A percentile compares a stretch with the other conserved stretches of the same genome.
Conservation (phyloP, 1,140 invertebrate genomes). For the Brachionus plicatilis region DNA sequence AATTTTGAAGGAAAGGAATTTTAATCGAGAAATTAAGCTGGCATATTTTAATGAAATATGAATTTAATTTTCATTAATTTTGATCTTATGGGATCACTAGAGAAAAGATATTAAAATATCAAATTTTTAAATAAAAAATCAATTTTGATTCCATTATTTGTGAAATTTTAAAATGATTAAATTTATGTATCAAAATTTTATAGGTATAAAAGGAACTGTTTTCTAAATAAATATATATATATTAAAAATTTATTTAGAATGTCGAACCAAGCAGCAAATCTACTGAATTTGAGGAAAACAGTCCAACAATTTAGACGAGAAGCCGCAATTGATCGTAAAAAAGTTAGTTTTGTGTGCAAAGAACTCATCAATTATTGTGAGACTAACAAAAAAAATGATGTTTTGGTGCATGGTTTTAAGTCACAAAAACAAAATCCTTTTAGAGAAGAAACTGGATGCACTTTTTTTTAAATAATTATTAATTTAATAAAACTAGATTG, state of each 20-base stretch:
- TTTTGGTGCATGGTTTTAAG: slow-evolving; percentile 38
- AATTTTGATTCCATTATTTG: background rate
- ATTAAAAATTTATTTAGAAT: background rate
- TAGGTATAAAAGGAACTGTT: background rate
- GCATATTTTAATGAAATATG: background rate
- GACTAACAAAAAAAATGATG: slow-evolving; percentile 38
- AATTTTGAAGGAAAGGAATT: too few species aligned
- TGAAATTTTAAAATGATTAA: background rate
- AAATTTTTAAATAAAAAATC: background rate
- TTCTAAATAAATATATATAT: background rate
- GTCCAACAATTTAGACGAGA: slow-evolving; percentile 34
- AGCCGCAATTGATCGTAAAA: slow-evolving; percentile 30
- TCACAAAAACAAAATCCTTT: slow-evolving; percentile 40
- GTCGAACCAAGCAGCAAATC: slow-evolving; percentile 27
- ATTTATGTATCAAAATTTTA: background rate
- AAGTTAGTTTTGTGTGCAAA: slow-evolving; percentile 37
- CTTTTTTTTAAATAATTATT: background rate
- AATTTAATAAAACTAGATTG: too few species aligned
- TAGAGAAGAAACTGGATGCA: slow-evolving; percentile 32
- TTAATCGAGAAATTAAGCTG: too few species aligned
- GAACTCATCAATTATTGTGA: slow-evolving; percentile 40
- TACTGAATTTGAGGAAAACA: slow-evolving; percentile 6
- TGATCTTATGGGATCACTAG: background rate
- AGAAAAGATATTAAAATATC: background rate
- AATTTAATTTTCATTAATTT: background rate